These are phyloP conservation scores for Tiliqua scincoides DNA, from an alignment of 2,113 vertebrate species.

Conservation along the genomic window DNA sequence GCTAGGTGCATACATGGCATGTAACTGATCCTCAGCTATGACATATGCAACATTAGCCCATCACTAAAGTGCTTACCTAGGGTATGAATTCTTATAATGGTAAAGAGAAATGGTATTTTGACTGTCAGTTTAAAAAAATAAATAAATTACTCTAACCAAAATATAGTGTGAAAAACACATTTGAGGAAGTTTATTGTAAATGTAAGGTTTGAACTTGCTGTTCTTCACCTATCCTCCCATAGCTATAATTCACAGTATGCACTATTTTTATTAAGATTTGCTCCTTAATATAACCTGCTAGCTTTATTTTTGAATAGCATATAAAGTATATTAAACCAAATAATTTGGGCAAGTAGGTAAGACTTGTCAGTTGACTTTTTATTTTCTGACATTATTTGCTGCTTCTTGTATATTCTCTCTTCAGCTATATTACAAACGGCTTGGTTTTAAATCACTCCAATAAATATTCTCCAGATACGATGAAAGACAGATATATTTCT, in stretches of 20 bases:
- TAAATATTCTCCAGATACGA: conserved; percentile 12
- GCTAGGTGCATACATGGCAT: too few relatives aligned
- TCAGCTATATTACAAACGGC: background rate
- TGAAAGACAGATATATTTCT: conserved; percentile 37
- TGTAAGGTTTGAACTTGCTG: background rate
- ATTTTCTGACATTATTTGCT: conserved; percentile 43
- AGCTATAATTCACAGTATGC: background rate
- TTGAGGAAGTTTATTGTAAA: background rate
- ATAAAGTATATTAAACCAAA: background rate
- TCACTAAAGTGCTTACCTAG: too few relatives aligned
- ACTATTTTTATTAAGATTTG: background rate
- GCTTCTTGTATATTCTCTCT: conserved; percentile 2
- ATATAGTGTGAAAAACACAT: background rate
- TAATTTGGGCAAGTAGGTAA: background rate
- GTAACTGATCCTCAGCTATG: too few relatives aligned
- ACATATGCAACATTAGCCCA: too few relatives aligned
- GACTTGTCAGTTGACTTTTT: background rate
- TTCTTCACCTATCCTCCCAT: background rate
- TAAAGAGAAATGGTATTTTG: background rate
- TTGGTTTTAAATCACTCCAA: conserved; percentile 9
- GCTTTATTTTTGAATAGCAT: background rate
- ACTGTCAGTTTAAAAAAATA: background rate
- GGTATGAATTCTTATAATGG: too few relatives aligned
- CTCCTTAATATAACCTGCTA: background rate
- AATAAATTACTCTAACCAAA: background rate